phyloP scores from a whole-genome alignment of 1,140 invertebrate species.

The Calosoma granatense region DNA sequence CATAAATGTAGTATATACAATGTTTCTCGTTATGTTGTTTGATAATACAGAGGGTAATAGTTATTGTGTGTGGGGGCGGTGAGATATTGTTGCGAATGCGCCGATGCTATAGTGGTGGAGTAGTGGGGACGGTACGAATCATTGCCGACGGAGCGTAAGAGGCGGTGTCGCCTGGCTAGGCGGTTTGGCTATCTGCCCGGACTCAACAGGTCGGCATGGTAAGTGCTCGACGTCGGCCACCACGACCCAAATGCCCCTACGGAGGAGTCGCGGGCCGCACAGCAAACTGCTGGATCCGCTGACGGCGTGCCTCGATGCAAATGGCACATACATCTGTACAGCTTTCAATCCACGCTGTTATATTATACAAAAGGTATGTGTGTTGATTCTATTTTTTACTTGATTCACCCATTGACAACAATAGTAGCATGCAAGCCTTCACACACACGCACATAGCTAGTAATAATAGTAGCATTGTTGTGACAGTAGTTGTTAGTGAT shows the following conservation, averaged over 20 bases:
- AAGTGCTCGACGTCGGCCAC: conserved; percentile 18
- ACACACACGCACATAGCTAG: background rate
- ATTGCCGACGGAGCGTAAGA: conserved; percentile 5
- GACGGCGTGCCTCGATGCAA: conserved; percentile 41
- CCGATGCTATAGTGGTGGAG: background rate
- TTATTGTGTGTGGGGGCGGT: background rate
- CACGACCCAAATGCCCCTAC: conserved; percentile 28
- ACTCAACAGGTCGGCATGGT: conserved; percentile 37
- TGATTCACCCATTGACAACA: background rate
- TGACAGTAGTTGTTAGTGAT: too few relatives aligned
- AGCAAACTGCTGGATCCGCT: conserved; percentile 31
- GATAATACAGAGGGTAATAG: too few relatives aligned
- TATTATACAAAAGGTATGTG: conserved; percentile 53
- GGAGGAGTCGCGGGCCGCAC: conserved; percentile 20
- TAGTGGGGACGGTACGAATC: background rate
- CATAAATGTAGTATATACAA: too few relatives aligned
- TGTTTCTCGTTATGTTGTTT: too few relatives aligned
- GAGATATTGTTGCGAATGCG: background rate
- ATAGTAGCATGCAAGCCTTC: background rate
- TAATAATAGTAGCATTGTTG: too few relatives aligned
- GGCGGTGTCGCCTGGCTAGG: conserved; percentile 16
- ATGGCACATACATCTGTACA: conserved; percentile 48
- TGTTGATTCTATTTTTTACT: too few relatives aligned
- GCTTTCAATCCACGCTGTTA: conserved; percentile 48
- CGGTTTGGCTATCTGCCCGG: conserved; percentile 19